A percentile compares a stretch with the other conserved stretches of the same genome.
Conservation (phyloP, 2,113 vertebrate genomes). For the Strix uralensis region DNA sequence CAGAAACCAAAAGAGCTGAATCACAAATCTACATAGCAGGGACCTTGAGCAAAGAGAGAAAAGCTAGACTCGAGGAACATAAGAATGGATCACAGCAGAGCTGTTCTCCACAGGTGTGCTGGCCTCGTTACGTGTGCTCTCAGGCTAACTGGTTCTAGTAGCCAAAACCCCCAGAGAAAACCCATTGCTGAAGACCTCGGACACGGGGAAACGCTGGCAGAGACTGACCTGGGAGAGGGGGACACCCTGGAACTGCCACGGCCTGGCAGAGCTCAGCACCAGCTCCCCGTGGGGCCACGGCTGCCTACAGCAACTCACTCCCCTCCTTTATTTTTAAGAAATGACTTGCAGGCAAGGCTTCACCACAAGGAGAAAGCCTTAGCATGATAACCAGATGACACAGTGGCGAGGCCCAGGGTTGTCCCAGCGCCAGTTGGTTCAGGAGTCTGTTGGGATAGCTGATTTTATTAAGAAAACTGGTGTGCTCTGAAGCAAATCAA, state of each 20-base stretch:
- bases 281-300: neutral
- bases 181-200: neutral
- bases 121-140: neutral
- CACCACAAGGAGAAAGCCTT: neutral
- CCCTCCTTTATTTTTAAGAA: rapidly evolving
- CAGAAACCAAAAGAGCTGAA: neutral
- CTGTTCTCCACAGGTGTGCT: neutral
- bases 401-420: neutral
- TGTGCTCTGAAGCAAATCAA: neutral
- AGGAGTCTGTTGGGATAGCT: rapidly evolving
- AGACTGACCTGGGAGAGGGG: neutral
- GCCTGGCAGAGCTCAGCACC: neutral
- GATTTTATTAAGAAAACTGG: neutral
- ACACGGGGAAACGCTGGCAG: neutral
- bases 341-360: too few species aligned
- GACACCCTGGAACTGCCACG: neutral
- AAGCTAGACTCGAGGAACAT: neutral
- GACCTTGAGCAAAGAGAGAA: conserved; percentile 13
- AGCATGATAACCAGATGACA: rapidly evolving
- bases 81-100: neutral
- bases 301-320: neutral
- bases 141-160: neutral
- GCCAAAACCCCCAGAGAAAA: neutral
- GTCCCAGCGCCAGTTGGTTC: rapidly evolving
- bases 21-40: neutral